These are phyloP conservation scores for Leucophenga varia DNA, from an alignment of 1,140 invertebrate species.

Conservation along the genomic window DNA sequence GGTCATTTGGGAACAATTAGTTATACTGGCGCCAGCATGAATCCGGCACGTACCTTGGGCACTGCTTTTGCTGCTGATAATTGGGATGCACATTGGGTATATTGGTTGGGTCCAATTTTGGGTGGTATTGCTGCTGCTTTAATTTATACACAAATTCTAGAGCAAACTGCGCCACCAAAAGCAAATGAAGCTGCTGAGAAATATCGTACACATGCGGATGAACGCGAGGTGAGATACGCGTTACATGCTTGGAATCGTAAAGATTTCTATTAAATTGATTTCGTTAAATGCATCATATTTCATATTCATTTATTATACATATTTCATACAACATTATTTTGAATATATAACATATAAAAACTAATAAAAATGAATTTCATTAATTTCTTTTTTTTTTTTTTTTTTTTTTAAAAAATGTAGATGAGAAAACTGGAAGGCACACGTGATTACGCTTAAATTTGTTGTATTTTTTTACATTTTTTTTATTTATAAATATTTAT, in stretches of 20 bases:
- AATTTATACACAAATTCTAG: conserved; percentile 67
- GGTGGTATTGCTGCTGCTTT: conserved; percentile 77
- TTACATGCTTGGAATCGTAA: conserved; percentile 43
- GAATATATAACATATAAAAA: neutral
- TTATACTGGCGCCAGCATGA: conserved; percentile 87
- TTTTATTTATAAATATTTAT: neutral
- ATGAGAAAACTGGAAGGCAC: conserved; percentile 48
- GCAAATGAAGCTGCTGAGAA: conserved; percentile 40
- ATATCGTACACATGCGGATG: conserved; percentile 52
- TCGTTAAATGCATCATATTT: neutral
- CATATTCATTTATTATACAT: no score
- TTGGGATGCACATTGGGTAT: conserved; percentile 85
- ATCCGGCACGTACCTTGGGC: conserved; percentile 83
- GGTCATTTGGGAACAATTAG: conserved; percentile 84
- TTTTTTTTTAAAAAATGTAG: conserved; percentile 23
- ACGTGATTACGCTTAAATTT: conserved; percentile 42
- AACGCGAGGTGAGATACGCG: conserved; percentile 52
- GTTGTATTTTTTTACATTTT: neutral
- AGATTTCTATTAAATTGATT: conserved; percentile 36
- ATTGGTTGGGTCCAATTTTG: conserved; percentile 83
- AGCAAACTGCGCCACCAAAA: conserved; percentile 37
- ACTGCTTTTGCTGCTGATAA: conserved; percentile 75
- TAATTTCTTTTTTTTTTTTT: conserved; percentile 8
- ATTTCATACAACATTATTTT: neutral
- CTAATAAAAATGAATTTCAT: neutral